Evolutionary conservation across 2,888 invertebrate genomes (phyloP).

Genomic region (Sphaerophoria rueppellii): DNA sequence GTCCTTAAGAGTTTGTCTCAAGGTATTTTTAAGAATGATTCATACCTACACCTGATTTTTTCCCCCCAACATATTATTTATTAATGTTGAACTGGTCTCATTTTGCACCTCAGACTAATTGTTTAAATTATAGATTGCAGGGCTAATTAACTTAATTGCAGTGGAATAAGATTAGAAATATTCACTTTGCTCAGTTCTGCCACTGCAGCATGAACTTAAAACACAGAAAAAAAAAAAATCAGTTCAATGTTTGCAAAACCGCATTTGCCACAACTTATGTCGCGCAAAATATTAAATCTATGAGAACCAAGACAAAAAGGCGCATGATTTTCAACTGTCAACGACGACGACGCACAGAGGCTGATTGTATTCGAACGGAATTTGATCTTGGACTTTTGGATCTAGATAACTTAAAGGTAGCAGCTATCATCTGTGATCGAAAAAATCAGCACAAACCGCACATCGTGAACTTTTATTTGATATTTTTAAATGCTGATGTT

Average conservation of each 20-base stretch:
- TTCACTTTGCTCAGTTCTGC: background rate
- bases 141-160: conserved; percentile 56
- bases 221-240: conserved; percentile 41
- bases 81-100: background rate
- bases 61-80: background rate
- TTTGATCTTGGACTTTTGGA: conserved; percentile 72
- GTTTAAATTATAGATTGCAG: conserved; percentile 12
- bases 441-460: conserved; percentile 35
- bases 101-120: conserved; percentile 39
- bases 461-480: conserved; percentile 35
- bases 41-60: no score
- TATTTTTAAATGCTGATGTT: conserved; percentile 10
- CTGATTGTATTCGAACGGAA: conserved; percentile 39
- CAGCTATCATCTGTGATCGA: background rate
- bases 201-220: conserved; percentile 45
- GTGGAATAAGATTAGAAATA: background rate
- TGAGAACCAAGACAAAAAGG: conserved; percentile 51
- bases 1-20: no score
- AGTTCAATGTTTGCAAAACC: conserved; percentile 70
- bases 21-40: no score
- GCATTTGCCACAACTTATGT: conserved; percentile 61
- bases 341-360: conserved; percentile 6
- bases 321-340: conserved; percentile 29
- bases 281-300: conserved; percentile 43
- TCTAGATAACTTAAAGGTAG: conserved; percentile 12